phyloP scores from a whole-genome alignment of 1,140 invertebrate genomes.

The Carcinoscorpius rotundicauda region DNA sequence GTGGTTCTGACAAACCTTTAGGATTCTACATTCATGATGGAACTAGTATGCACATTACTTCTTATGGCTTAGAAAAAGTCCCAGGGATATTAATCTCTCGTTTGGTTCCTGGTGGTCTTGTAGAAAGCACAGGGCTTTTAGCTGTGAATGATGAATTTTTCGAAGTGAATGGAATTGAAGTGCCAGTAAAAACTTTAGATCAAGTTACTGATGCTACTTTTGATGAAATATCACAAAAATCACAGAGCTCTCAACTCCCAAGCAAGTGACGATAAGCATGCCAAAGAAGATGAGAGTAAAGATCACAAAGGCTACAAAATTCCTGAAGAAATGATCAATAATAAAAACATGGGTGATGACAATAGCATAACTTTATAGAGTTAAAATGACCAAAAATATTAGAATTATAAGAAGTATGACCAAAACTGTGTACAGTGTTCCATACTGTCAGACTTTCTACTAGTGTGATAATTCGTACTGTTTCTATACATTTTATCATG shows the following conservation, averaged over 20 bases:
- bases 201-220: not conserved
- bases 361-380: too few species aligned
- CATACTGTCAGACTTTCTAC: too few species aligned
- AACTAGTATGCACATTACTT: not conserved
- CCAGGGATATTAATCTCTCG: not conserved
- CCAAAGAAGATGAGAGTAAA: constrained; percentile 49
- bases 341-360: too few species aligned
- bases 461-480: too few species aligned
- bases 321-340: too few species aligned
- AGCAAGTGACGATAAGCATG: constrained; percentile 29
- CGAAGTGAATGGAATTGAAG: not conserved
- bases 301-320: constrained; percentile 38
- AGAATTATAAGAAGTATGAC: too few species aligned
- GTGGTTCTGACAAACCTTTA: not conserved
- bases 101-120: not conserved
- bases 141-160: not conserved
- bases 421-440: too few species aligned
- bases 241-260: too few species aligned
- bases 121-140: not conserved
- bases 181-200: not conserved
- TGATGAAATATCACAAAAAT: not conserved
- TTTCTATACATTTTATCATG: too few species aligned
- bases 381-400: too few species aligned
- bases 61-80: not conserved
- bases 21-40: not conserved